Base-by-base conservation (phyloP, 2,113 vertebrate genomes). In the Cercopithecus mona region DNA sequence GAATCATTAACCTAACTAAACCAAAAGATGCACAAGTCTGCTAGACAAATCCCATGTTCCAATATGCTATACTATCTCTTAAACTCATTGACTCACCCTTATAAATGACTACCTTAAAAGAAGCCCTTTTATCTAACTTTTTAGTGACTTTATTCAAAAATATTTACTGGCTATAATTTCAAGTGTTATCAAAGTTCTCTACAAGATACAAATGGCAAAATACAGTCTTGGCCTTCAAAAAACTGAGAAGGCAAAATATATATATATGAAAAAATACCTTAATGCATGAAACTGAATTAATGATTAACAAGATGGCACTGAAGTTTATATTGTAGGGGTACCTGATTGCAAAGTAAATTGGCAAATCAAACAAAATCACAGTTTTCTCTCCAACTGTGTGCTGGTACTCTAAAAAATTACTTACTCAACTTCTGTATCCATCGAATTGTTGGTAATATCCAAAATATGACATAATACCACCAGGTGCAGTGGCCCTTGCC, bases 101-200 rank as follows among this genome's bases (percentile, higher is more conserved):
- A 73, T 87, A 81, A 80, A 32, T 73, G 10, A 87, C 89, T 88
- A 50, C 14, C 64, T 73, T 95, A 93, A 93, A 72, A 90, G 14
- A 80, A 61, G 48, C 23, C n/a, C 20, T 70, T 57, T 90, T 48
- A 78, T 52, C 30, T 89, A 93, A 72, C 4, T 50, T 90, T 68
- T 45, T 73, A 94, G 40, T 73, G 35, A 64, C 8, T 70, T 55
- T 25, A 40, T 50, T 93, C 25, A 85, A 80, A 80, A 70, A 32
- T 68, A 85, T 17, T 70, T 84, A n/a, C 45, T 35, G 43, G 66
- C 48, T 66, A 20, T 61, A 22, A 78, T 64, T 78, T 90, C 76
- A 86, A 82, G 18, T 59, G 17, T 35, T 75, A 40, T 66, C 76
- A 30, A 7, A 75, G 20, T 59, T 78, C n/a, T 52, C 2, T 61